A percentile compares a stretch with the other conserved stretches of the same genome.
Evolutionary conservation across 2,888 invertebrate genomes (phyloP).

Genomic region (Coleophora flavipennella): DNA sequence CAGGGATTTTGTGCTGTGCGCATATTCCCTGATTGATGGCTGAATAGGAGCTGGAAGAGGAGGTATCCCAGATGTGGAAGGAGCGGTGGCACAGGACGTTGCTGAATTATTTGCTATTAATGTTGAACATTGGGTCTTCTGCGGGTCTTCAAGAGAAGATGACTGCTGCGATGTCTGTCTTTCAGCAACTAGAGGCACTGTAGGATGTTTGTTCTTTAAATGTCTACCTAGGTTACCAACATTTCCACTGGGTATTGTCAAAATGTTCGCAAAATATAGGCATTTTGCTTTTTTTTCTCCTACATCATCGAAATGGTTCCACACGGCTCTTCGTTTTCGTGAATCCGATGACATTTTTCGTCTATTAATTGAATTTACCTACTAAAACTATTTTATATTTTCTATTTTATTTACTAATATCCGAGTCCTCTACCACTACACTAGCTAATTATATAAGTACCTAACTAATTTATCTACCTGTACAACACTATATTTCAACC

Average conservation of each 20-base stretch:
- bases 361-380: too few species aligned
- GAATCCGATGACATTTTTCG: too few species aligned
- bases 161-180: neutral
- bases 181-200: neutral
- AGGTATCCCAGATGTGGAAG: neutral
- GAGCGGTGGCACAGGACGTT: neutral
- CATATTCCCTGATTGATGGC: neutral
- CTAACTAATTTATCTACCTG: too few species aligned
- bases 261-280: slow-evolving; percentile 2
- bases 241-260: slow-evolving; percentile 4
- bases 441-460: too few species aligned
- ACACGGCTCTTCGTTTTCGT: slow-evolving; percentile 5
- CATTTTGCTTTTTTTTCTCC: slow-evolving; percentile 7
- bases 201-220: slow-evolving; percentile 9
- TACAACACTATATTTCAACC: too few species aligned
- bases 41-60: neutral
- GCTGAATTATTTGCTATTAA: neutral
- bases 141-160: neutral
- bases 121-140: too few species aligned
- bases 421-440: too few species aligned
- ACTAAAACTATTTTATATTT: too few species aligned
- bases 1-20: slow-evolving; percentile 2
- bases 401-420: too few species aligned
- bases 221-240: slow-evolving; percentile 10
- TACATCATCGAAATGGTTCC: slow-evolving; percentile 6